Percentiles rank a stretch among this genome's conserved stretches.
phyloP scores from a whole-genome alignment of 2,888 invertebrate species.

The Shargacucullia verbasci region DNA sequence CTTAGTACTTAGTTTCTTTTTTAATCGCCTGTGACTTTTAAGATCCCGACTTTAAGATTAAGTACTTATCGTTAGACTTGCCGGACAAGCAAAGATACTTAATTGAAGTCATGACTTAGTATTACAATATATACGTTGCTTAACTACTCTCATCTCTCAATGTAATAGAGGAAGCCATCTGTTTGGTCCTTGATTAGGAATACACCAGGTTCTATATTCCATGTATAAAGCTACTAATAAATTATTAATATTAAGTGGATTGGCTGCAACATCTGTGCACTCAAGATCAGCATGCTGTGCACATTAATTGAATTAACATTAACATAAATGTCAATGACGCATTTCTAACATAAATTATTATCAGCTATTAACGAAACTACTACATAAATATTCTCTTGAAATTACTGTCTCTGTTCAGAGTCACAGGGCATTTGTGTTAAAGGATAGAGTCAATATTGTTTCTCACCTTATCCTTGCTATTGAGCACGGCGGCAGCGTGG shows the following conservation, averaged over 20 bases:
- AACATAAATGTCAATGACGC: too few species aligned
- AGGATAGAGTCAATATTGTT: too few species aligned
- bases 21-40: slow-evolving; percentile 19
- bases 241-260: neutral
- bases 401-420: too few species aligned
- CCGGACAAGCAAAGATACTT: slow-evolving; percentile 20
- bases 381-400: too few species aligned
- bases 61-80: slow-evolving; percentile 12
- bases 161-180: slow-evolving; percentile 8
- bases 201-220: too few species aligned
- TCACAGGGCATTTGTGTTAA: too few species aligned
- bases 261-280: neutral
- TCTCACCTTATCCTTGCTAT: slow-evolving; percentile 97
- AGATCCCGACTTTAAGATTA: slow-evolving; percentile 32
- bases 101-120: slow-evolving; percentile 21
- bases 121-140: slow-evolving; percentile 21
- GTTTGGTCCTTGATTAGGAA: neutral
- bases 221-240: neutral
- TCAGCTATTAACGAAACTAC: too few species aligned
- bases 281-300: too few species aligned
- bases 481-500: slow-evolving; percentile 98
- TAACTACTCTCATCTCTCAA: slow-evolving; percentile 14
- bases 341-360: too few species aligned
- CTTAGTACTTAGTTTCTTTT: slow-evolving; percentile 8
- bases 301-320: too few species aligned